Evolutionary conservation across 1,140 invertebrate genomes (phyloP), one percentile per base, ranked within the genome.

Genomic region (Rhagoletis pomonella): DNA sequence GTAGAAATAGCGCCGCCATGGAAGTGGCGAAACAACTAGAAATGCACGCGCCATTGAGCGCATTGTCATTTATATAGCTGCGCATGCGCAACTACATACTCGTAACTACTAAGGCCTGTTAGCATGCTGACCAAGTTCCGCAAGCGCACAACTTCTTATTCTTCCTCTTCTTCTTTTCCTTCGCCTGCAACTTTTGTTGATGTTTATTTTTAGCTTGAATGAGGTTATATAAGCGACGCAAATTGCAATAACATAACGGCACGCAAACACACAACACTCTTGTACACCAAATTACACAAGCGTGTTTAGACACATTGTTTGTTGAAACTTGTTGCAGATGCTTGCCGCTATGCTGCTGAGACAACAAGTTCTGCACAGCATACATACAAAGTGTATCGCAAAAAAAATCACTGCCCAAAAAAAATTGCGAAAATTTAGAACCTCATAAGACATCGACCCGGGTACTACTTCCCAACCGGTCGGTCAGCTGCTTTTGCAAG

Each of bases 1-100:
- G 73, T 81, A 81, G n/a, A 55, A 81, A 9, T 81, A 81, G 73
- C 73, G 73, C n/a, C 73, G 73, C n/a, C 47, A 50, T 19, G 47
- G 44, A 50, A 81, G 73, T 29, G 44, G 47, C 14, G 73, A 81
- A 55, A 12, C 73, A 19, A 81, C 67, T 47, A 73, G 39, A 73
- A 73, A 73, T 73, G 67, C 67, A 67, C 29, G 64, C 64, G 64
- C 29, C 64, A 67, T 19, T 29, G 64, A 19, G 10, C 64, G 39
- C 69, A 73, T 73, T 73, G 44, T 73, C 69, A 44, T 62, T 62
- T 73, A 47, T 29, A 29, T 29, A 29, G 29, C 29, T 29, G 17
- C 14, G 6, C n/a, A 55, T 12, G 12, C n/a, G 17, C 7, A 58
- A 17, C 14, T 7, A 81, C 47, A 10, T n/a, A 81, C 14, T 14